Evolutionary conservation across 2,888 invertebrate genomes (phyloP).

Genomic region (Nowickia ferox): DNA sequence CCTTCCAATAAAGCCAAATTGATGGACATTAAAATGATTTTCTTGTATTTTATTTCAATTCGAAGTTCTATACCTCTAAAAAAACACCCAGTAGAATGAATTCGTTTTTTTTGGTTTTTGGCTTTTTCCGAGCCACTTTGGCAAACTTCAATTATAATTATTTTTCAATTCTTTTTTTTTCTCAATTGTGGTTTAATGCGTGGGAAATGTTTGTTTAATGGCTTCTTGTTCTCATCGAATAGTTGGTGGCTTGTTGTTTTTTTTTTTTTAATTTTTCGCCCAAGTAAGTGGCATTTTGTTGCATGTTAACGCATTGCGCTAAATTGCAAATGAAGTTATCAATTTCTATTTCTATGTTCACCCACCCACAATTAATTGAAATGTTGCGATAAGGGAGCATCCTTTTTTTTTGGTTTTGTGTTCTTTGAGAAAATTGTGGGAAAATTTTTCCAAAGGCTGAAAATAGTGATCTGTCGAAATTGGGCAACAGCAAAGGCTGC

Average conservation of each 20-base stretch:
- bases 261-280: background rate
- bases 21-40: no score
- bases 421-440: conserved; percentile 34
- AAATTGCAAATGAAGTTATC: conserved; percentile 58
- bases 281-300: conserved; percentile 32
- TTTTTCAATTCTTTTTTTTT: conserved; percentile 43
- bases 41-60: no score
- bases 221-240: conserved; percentile 33
- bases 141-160: conserved; percentile 52
- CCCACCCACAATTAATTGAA: conserved; percentile 64
- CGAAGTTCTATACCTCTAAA: no score
- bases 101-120: background rate
- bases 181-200: conserved; percentile 63
- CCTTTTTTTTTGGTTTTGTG: background rate
- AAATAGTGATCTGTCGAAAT: background rate
- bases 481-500: background rate
- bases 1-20: no score
- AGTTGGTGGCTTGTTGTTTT: conserved; percentile 42
- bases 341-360: conserved; percentile 41
- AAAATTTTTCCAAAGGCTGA: conserved; percentile 6
- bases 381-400: conserved; percentile 27
- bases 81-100: no score
- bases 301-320: conserved; percentile 25
- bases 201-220: conserved; percentile 68
- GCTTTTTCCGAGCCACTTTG: conserved; percentile 14